Evolutionary conservation across 92 coral and sea anemone species (phyloP).

Genomic region (Actinostola sp.): DNA sequence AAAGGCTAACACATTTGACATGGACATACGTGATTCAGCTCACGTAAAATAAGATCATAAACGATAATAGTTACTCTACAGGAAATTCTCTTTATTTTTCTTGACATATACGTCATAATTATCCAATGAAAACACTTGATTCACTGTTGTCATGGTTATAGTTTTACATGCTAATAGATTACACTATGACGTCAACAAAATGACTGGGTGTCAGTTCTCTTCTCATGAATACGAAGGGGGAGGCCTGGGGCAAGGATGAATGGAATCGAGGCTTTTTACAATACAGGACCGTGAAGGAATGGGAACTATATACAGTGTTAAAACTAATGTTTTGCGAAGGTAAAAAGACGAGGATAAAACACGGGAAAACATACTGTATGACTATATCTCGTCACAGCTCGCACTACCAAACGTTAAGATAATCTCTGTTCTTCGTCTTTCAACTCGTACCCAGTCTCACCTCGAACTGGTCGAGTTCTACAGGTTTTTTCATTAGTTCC

Average conservation of each 20-base stretch:
- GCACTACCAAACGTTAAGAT: no score
- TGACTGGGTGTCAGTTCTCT: conserved; percentile 7
- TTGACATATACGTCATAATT: neutral
- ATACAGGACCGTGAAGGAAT: neutral
- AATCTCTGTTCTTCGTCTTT: neutral
- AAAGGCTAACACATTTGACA: no score
- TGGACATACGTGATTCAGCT: neutral
- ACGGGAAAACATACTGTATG: no score
- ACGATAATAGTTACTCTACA: neutral
- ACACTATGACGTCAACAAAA: neutral
- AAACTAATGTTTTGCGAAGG: no score
- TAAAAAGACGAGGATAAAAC: no score
- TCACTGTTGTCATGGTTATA: conserved; percentile 6
- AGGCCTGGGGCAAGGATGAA: neutral
- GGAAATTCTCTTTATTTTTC: neutral
- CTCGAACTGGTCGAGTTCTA: conserved; percentile 66
- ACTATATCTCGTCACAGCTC: no score
- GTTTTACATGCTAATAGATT: neutral
- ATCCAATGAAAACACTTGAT: neutral
- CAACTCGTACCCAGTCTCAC: conserved; percentile 15
- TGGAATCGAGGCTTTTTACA: neutral
- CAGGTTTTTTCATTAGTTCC: conserved; percentile 93
- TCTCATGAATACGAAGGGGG: neutral
- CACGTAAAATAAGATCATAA: neutral
- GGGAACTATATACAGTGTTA: no score